Evolutionary conservation across 2,797 vertebrate genomes (phyloP).

Genomic region (Pseudochirops corinnae): DNA sequence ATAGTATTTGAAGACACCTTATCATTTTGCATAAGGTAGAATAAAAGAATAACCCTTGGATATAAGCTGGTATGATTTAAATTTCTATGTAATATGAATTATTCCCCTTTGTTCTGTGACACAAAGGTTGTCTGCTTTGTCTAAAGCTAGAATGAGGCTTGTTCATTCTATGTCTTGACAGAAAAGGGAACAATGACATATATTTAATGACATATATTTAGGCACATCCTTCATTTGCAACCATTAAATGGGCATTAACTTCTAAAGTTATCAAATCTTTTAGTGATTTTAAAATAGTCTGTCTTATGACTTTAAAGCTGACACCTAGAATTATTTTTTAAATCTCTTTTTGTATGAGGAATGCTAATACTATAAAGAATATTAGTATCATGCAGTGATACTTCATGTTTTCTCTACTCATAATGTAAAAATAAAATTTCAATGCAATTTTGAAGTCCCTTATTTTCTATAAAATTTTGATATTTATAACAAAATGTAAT

Average conservation of each 20-base stretch:
- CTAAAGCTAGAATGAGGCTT: background rate
- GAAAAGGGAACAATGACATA: constrained; percentile 18
- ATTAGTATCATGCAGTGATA: background rate
- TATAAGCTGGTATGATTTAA: background rate
- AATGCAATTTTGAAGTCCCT: background rate
- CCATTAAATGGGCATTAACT: constrained; percentile 33
- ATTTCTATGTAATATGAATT: constrained; percentile 38
- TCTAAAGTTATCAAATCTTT: constrained; percentile 13
- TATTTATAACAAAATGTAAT: background rate
- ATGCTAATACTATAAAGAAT: constrained; percentile 9
- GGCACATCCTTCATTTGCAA: constrained; percentile 48
- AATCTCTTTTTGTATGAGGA: background rate
- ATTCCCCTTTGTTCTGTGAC: constrained; percentile 4
- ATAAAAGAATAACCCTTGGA: background rate
- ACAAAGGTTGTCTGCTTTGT: background rate
- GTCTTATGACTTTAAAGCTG: constrained; percentile 27
- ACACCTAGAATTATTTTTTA: background rate
- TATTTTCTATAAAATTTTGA: background rate
- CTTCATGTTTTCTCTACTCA: background rate
- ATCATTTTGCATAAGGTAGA: constrained; percentile 37
- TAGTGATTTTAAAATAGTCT: constrained; percentile 46
- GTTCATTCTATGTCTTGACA: background rate
- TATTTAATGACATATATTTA: constrained; percentile 19
- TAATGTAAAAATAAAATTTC: constrained; percentile 40
- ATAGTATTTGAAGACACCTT: background rate